Base-by-base conservation (phyloP, 1,140 invertebrate genomes). In the Dufourea novaeangliae region DNA sequence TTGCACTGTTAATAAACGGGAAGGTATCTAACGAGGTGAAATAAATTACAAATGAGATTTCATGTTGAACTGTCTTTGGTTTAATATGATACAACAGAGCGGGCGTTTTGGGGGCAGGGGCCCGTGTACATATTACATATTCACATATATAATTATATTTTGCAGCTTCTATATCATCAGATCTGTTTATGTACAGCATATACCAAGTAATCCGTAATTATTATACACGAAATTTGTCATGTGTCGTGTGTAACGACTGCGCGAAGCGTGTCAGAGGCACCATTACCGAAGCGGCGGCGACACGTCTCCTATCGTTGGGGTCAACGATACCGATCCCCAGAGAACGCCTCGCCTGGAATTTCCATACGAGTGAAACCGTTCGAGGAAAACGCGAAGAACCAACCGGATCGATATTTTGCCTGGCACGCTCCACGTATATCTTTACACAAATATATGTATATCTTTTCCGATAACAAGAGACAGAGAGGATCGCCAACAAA, bases 61-160 rank as follows among this genome's bases (percentile, higher is more conserved):
- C 29, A 63, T 78, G 75, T 84, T 73, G 68, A 90, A 89, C 80
- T 86, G 83, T 90, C 90, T 91, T 91, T 91, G 90, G 90, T 91
- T 91, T 91, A 90, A 89, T 91, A 90, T 90, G 80, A 87, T 91
- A 90, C 88, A 91, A 90, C 84, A 82, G 79, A 86, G 62, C 67
- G 79, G 79, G 75, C 80, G 66, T 81, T 87, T 50, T 62, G 68
- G 78, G 66, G 46, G 56, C n/a, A 80, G 27, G 63, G 61, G 76
- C 81, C 80, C 78, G 78, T 72, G 73, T 84, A 67, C 71, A 79
- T 85, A 82, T 88, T 87, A 87, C 83, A 90, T 88, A 86, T 87
- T 69, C 79, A 89, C 80, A 88, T 86, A 83, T 82, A 88, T 82
- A 86, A 83, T 85, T 84, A 57, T 78, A 78, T 74, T 82, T 74